These are phyloP conservation scores for Hypotaenidia okinawae DNA, from an alignment of 2,797 vertebrate genomes.

Conservation along the genomic window DNA sequence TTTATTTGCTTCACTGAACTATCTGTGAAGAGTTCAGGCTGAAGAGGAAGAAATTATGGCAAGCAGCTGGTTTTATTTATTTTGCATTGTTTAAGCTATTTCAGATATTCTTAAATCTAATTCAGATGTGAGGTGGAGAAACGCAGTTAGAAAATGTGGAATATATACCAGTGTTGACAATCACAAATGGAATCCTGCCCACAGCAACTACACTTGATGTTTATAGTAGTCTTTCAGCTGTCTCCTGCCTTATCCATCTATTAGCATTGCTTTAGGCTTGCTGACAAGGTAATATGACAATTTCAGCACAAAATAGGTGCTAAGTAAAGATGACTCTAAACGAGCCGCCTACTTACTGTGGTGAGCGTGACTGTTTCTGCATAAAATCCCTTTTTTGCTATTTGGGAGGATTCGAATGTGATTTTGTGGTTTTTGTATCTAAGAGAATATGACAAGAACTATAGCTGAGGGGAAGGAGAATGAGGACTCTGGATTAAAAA, in stretches of 20 bases:
- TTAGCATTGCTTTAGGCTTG: slow-evolving; percentile 47
- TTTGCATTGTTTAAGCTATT: slow-evolving; percentile 28
- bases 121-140: slow-evolving; percentile 49
- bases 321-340: slow-evolving; percentile 52
- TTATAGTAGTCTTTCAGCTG: slow-evolving; percentile 28
- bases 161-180: slow-evolving; percentile 28
- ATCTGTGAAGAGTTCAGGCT: neutral
- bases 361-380: slow-evolving; percentile 39
- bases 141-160: neutral
- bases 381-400: slow-evolving; percentile 36
- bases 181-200: slow-evolving; percentile 45
- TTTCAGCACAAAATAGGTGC: slow-evolving; percentile 45
- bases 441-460: slow-evolving; percentile 52
- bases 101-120: slow-evolving; percentile 47
- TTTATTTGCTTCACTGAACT: neutral
- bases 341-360: neutral
- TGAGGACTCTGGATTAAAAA: slow-evolving; percentile 39
- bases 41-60: neutral
- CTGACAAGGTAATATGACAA: slow-evolving; percentile 51
- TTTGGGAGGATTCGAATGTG: slow-evolving; percentile 45
- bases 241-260: slow-evolving; percentile 18
- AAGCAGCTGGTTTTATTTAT: slow-evolving; percentile 44
- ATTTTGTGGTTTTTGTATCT: slow-evolving; percentile 49
- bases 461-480: slow-evolving; percentile 66
- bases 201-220: slow-evolving; percentile 17